Base-by-base conservation (phyloP, 2,888 invertebrate species). In the Malachius bipustulatus region DNA sequence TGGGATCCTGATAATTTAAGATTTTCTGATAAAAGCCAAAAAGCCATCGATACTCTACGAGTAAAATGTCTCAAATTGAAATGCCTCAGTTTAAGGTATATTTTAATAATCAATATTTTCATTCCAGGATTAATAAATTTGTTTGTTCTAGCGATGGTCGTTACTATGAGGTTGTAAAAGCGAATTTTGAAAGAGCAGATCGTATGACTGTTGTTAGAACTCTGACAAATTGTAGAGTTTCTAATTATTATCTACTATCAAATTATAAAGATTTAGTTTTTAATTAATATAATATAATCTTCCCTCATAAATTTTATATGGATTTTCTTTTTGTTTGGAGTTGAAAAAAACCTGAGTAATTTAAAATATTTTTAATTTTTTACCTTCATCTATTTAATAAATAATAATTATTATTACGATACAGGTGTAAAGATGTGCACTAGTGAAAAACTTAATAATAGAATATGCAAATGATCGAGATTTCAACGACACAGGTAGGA, bases 1-100 rank as follows among this genome's bases (percentile, higher is more conserved):
- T 99, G 98, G 98, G 98, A 99, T 63, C 96, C 97, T 0, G 96
- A 96, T 53, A 97, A 97, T 55, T 71, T 99, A 24, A 74, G 98
- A 34, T 98, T 96, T 66, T 97, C 96, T 26, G 98, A 99, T 64
- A 98, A 99, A 65, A 96, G 96, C 56, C 96, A 96, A 64, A 99
- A 99, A 62, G 97, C 97, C 28, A 96, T 98, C 47, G 98, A 99
- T 62, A 84, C 94, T 31, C 70, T 99, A 41, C 79, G 98, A 30
- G 88, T 98, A 28, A 90, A 90, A 56, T 97, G 97, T 54, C 71
- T 93, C 1, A 87, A 91, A 58, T 68, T 99, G 32, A 80, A 82
- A 47, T 93, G 94, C 51, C 75, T 98, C 44, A 90, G 91, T 10
- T 71, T 99, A 28, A 93, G 87, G 88, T 89, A 60, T 63, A n/a